These are phyloP conservation scores for Papilio elwesi DNA, from an alignment of 2,888 invertebrate genomes.

Conservation along the genomic window DNA sequence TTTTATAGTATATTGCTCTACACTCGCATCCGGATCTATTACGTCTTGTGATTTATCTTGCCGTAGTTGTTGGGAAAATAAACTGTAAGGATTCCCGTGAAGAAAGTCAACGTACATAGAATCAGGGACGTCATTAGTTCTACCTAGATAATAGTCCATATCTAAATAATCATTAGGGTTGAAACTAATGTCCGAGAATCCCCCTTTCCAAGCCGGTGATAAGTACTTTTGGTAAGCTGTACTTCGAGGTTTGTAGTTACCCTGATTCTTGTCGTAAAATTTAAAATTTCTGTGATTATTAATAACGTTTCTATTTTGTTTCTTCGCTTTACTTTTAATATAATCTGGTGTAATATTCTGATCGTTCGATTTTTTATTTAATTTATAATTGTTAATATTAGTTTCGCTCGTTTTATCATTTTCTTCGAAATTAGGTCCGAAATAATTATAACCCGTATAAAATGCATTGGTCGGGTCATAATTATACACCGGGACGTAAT, in stretches of 20 bases:
- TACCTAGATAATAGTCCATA: constrained; percentile 54
- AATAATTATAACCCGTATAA: constrained; percentile 59
- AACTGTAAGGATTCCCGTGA: not conserved
- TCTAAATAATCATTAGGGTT: constrained; percentile 58
- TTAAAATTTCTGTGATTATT: constrained; percentile 23
- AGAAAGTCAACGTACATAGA: not conserved
- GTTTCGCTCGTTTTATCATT: constrained; percentile 24
- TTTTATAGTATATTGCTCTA: constrained; percentile 46
- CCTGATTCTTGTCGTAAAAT: not conserved
- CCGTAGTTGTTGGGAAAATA: not conserved
- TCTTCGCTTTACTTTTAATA: not conserved
- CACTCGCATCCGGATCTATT: constrained; percentile 36
- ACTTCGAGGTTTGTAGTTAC: not conserved
- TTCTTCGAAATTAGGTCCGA: constrained; percentile 54
- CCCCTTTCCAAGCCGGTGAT: constrained; percentile 22
- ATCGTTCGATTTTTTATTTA: not conserved
- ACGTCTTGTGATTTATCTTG: constrained; percentile 15
- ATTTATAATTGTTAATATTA: not conserved
- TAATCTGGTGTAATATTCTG: constrained; percentile 20
- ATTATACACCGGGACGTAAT: constrained; percentile 58
- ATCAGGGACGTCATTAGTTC: constrained; percentile 36
- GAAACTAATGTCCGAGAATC: constrained; percentile 42
- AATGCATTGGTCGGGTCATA: constrained; percentile 59
- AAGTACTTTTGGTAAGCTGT: not conserved
- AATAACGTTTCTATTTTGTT: constrained; percentile 22